These are phyloP conservation scores for Sialis lutaria DNA, from an alignment of 2,888 invertebrate species.

Conservation along the genomic window DNA sequence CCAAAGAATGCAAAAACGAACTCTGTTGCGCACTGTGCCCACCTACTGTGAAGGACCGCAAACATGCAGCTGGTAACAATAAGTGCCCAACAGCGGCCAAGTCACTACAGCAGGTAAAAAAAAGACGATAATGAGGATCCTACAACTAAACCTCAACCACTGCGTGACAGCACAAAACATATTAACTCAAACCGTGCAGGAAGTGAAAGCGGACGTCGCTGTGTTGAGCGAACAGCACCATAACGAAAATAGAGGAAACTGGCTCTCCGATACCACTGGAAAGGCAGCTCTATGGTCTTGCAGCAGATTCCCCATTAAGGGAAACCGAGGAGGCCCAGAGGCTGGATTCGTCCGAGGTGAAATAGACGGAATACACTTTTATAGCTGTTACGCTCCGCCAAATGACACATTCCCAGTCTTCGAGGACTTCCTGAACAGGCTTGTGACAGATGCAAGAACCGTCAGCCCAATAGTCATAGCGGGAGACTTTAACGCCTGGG, in stretches of 20 bases:
- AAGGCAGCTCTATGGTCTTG: not conserved
- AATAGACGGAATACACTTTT: conserved; percentile 7
- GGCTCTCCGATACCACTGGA: not conserved
- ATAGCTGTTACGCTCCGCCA: conserved; percentile 10
- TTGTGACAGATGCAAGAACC: conserved; percentile 7
- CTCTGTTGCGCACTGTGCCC: too few relatives aligned
- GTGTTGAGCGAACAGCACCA: not conserved
- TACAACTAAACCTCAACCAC: not conserved
- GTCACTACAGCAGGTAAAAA: not conserved
- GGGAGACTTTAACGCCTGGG: conserved; percentile 11
- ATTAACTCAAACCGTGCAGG: not conserved
- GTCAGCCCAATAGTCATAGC: conserved; percentile 7
- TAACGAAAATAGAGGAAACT: not conserved
- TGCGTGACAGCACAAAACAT: not conserved
- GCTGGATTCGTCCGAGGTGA: conserved; percentile 8
- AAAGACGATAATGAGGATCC: not conserved
- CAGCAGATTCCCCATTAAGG: not conserved
- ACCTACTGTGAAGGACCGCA: too few relatives aligned
- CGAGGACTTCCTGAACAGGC: conserved; percentile 4
- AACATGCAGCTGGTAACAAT: too few relatives aligned
- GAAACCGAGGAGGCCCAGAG: not conserved
- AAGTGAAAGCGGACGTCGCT: not conserved
- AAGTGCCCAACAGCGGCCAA: too few relatives aligned
- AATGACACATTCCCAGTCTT: conserved; percentile 6
- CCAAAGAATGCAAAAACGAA: too few relatives aligned